Evolutionary conservation across 2,888 invertebrate genomes (phyloP).

Genomic region (Diarsia brunnea): DNA sequence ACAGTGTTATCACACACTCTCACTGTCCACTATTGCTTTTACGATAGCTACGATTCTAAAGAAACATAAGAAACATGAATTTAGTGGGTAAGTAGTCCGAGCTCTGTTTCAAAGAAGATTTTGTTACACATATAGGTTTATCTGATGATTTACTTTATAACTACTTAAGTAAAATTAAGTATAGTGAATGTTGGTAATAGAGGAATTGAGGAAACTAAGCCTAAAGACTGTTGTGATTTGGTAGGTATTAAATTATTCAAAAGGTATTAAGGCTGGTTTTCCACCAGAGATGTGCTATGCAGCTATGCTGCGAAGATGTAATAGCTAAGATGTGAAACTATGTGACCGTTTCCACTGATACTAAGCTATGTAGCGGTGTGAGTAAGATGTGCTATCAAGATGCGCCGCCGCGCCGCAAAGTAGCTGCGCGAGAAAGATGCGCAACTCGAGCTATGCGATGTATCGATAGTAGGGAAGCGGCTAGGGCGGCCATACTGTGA

Average conservation of each 20-base stretch:
- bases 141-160: background rate
- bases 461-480: too few relatives aligned
- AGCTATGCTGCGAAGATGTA: too few relatives aligned
- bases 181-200: background rate
- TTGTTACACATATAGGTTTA: background rate
- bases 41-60: constrained; percentile 40
- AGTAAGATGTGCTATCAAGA: too few relatives aligned
- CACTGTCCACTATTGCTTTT: constrained; percentile 54
- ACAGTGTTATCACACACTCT: constrained; percentile 33
- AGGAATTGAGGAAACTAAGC: background rate
- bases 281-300: too few relatives aligned
- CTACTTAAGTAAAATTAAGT: background rate
- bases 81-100: constrained; percentile 5
- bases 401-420: too few relatives aligned
- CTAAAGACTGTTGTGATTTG: background rate
- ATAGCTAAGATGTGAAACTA: too few relatives aligned
- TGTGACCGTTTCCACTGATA: too few relatives aligned
- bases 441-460: too few relatives aligned
- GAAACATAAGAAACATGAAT: constrained; percentile 32
- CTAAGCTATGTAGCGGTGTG: too few relatives aligned
- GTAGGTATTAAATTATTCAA: background rate
- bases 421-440: too few relatives aligned
- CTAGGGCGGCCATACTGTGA: too few relatives aligned
- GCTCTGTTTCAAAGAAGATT: background rate
- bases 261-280: background rate